These are phyloP conservation scores for Fragum whitleyi DNA, from an alignment of 2,888 invertebrate genomes.

Conservation along the genomic window DNA sequence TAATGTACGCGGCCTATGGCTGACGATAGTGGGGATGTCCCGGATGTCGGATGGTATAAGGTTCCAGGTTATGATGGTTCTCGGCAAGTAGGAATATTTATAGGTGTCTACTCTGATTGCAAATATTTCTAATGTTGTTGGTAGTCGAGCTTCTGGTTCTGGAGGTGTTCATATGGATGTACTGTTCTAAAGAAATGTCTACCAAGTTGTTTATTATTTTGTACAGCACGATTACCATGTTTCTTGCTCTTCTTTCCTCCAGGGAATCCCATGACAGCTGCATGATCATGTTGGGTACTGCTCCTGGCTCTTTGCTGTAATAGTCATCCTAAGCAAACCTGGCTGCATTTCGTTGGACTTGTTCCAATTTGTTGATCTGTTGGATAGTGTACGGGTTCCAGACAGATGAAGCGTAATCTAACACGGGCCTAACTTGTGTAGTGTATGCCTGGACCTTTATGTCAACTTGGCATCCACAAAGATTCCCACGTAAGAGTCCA, in stretches of 20 bases:
- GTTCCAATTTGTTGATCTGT: slow-evolving; percentile 30
- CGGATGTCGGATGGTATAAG: too few relatives aligned
- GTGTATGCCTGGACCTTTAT: slow-evolving; percentile 43
- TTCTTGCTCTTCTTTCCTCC: neutral
- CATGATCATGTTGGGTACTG: slow-evolving; percentile 8
- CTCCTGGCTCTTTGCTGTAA: neutral
- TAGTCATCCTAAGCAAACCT: slow-evolving; percentile 16
- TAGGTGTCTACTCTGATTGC: too few relatives aligned
- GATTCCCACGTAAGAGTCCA: slow-evolving; percentile 41
- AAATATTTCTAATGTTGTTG: too few relatives aligned
- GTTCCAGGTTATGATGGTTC: too few relatives aligned
- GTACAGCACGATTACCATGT: slow-evolving; percentile 6
- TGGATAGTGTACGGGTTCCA: slow-evolving; percentile 33
- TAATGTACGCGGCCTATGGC: too few relatives aligned
- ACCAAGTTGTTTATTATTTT: neutral
- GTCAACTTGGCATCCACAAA: slow-evolving; percentile 19
- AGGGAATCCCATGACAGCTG: slow-evolving; percentile 29
- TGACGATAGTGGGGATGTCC: too few relatives aligned
- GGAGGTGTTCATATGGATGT: too few relatives aligned
- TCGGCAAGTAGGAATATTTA: too few relatives aligned
- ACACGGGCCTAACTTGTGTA: slow-evolving; percentile 29
- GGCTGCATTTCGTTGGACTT: slow-evolving; percentile 29
- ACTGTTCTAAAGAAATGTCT: too few relatives aligned
- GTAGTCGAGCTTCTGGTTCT: too few relatives aligned
- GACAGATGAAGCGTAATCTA: slow-evolving; percentile 43